These are phyloP conservation scores for Phoeniculus purpureus DNA, from an alignment of 2,797 vertebrate species.

Conservation along the genomic window DNA sequence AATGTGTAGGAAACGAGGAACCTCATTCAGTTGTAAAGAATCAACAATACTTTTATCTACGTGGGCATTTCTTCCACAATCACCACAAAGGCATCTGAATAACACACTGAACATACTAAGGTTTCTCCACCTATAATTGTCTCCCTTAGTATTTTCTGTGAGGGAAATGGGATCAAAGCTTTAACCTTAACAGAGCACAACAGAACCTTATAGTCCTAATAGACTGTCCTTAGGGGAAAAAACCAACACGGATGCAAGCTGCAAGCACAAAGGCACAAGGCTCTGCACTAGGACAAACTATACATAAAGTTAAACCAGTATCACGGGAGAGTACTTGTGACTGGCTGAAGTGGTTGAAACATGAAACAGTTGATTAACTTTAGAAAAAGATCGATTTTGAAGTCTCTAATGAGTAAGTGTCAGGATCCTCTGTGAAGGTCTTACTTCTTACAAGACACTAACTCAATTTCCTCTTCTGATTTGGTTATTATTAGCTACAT, in stretches of 20 bases:
- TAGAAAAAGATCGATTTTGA: background rate
- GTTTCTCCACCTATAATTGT: background rate
- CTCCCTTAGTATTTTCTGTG: background rate
- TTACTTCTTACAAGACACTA: conserved; percentile 17
- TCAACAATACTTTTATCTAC: background rate
- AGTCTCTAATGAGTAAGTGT: background rate
- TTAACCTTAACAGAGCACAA: background rate
- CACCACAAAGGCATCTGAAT: background rate
- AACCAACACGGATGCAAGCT: background rate
- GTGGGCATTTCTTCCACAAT: background rate
- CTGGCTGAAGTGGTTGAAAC: background rate
- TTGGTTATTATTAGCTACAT: conserved; percentile 17
- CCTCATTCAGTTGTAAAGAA: background rate
- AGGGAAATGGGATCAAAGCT: background rate
- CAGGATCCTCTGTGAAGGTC: background rate
- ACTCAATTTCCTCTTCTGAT: conserved; percentile 41
- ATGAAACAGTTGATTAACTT: background rate
- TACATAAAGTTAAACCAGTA: background rate
- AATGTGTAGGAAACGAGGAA: background rate
- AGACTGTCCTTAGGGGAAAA: background rate
- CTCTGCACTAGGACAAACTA: background rate
- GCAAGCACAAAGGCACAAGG: background rate
- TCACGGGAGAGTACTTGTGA: background rate
- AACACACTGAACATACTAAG: background rate
- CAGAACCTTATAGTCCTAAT: background rate